Percentiles rank a stretch among this genome's conserved stretches.
Evolutionary conservation across 92 coral and sea anemone genomes (phyloP).

Genomic region (Zoanthus sociatus): DNA sequence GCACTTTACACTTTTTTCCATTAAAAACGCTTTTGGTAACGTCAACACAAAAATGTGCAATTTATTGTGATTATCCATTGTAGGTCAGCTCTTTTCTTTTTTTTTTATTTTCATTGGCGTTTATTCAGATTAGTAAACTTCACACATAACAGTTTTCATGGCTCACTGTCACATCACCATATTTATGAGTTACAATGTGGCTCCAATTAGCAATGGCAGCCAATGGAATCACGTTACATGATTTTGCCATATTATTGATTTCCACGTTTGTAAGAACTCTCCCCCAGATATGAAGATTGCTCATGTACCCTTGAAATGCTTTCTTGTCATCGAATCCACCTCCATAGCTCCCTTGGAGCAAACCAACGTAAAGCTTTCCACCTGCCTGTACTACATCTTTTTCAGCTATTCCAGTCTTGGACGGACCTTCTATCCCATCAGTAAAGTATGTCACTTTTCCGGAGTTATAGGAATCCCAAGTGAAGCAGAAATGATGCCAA

Average conservation of each 20-base stretch:
- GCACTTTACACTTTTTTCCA: too few species aligned
- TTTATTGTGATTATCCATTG: too few species aligned
- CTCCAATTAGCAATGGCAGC: neutral
- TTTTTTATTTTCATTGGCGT: neutral
- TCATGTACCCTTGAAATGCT: slow-evolving; percentile 14
- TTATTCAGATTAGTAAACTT: neutral
- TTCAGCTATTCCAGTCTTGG: neutral
- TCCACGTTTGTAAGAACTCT: neutral
- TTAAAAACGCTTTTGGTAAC: too few species aligned
- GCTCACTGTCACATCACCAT: slow-evolving; percentile 11
- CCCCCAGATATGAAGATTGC: slow-evolving; percentile 24
- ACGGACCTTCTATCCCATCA: neutral
- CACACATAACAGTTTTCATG: neutral
- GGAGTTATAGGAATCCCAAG: neutral
- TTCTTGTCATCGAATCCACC: slow-evolving; percentile 23
- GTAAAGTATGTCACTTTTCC: neutral
- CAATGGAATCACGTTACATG: neutral
- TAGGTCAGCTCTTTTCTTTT: too few species aligned
- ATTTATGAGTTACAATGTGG: neutral
- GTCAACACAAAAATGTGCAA: too few species aligned
- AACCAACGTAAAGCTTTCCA: slow-evolving; percentile 30
- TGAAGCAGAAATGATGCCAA: slow-evolving; percentile 35
- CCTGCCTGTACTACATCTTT: neutral
- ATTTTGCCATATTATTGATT: neutral
- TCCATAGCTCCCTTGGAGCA: slow-evolving; percentile 23